A percentile compares a stretch with the other conserved stretches of the same genome.
Conservation (phyloP, 2,797 vertebrate genomes). For the Phrynocephalus vlangalii region DNA sequence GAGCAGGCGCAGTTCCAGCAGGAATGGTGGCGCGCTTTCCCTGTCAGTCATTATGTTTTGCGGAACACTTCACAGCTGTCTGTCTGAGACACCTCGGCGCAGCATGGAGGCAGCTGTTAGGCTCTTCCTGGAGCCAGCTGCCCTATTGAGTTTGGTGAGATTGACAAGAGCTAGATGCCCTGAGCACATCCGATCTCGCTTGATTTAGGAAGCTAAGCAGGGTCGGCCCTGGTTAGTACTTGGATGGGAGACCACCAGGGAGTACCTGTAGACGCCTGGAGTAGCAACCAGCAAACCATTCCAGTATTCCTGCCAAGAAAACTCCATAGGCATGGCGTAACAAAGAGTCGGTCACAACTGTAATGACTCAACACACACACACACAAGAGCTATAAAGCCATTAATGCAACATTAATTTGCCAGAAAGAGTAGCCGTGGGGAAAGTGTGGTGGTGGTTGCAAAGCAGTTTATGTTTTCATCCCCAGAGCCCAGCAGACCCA, state of each 20-base stretch:
- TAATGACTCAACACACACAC: neutral
- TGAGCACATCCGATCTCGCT: no score
- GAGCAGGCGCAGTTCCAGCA: neutral
- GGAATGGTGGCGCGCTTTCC: neutral
- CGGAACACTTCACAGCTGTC: constrained; percentile 1
- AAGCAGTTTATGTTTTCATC: neutral
- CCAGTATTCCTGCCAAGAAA: no score
- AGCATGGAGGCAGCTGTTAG: neutral
- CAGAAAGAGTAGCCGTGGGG: neutral
- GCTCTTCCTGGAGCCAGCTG: constrained; percentile 46
- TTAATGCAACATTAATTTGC: neutral
- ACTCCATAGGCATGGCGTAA: no score
- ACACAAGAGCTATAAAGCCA: neutral
- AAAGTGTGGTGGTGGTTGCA: no score
- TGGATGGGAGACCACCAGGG: no score
- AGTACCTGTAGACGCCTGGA: no score
- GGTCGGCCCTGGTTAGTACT: no score
- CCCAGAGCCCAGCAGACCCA: neutral
- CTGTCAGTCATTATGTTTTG: neutral
- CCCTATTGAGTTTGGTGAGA: constrained; percentile 2
- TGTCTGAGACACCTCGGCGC: no score
- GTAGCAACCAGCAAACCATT: no score
- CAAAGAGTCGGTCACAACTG: no score
- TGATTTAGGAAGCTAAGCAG: no score
- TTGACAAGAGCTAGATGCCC: no score